Conservation (phyloP, 2,113 vertebrate species). For the Anoura caudifer region DNA sequence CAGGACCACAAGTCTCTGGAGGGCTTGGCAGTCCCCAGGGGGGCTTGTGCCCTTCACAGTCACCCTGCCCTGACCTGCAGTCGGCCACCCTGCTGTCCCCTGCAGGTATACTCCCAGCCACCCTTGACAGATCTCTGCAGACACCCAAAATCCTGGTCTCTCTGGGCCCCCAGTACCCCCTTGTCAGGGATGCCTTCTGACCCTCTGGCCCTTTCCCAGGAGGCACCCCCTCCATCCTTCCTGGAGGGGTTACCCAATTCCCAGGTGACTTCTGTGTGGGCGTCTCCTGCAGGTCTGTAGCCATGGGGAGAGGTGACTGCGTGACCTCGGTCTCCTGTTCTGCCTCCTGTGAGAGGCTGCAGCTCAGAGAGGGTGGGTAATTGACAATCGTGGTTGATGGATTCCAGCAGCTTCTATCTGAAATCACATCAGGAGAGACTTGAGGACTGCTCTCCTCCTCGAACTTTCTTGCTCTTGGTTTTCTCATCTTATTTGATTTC, state of each 20-base stretch:
- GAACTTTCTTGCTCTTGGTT: conserved; percentile 51
- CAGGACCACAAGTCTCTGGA: rapidly evolving
- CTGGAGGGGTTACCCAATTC: rapidly evolving
- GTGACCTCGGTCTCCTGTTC: not conserved
- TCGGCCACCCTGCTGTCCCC: not conserved
- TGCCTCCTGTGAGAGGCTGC: not conserved
- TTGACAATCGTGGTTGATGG: conserved; percentile 70
- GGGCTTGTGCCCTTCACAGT: rapidly evolving
- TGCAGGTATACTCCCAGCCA: not conserved
- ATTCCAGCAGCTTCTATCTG: conserved; percentile 65
- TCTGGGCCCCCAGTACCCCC: not conserved
- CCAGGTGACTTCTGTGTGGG: not conserved
- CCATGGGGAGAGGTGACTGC: not conserved
- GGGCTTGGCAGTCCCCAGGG: not conserved
- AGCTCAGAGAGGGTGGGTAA: not conserved
- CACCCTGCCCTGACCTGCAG: rapidly evolving
- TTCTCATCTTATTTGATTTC: conserved; percentile 61
- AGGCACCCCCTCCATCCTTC: not conserved
- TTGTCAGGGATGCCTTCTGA: conserved; percentile 7
- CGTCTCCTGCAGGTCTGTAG: not conserved
- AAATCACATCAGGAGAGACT: conserved; percentile 74
- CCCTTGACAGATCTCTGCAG: not conserved
- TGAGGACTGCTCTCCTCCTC: conserved; percentile 12
- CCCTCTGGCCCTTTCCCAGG: rapidly evolving
- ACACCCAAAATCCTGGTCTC: not conserved